A percentile compares a stretch with the other conserved stretches of the same genome.
Conservation (phyloP, 2,888 invertebrate species). For the Hemicrepidius hirtus region DNA sequence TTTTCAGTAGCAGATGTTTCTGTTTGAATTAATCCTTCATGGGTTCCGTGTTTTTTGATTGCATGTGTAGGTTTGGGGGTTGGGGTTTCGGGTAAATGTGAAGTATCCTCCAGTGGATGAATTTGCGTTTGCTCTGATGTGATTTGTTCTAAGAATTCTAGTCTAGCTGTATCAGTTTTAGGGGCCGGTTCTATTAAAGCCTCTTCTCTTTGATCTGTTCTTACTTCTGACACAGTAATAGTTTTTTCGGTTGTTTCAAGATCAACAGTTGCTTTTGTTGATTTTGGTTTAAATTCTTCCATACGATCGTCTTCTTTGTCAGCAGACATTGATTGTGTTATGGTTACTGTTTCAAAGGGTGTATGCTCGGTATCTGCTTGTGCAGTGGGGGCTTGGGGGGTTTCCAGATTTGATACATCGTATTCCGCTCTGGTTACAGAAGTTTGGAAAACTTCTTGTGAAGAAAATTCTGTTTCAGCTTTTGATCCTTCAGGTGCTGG, state of each 20-base stretch:
- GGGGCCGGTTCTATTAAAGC: constrained; percentile 61
- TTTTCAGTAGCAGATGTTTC: constrained; percentile 64
- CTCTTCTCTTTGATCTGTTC: constrained; percentile 66
- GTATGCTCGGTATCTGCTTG: constrained; percentile 64
- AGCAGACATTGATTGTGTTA: constrained; percentile 66
- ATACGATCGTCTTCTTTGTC: constrained; percentile 68
- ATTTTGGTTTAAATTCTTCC: constrained; percentile 57
- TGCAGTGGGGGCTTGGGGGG: constrained; percentile 58
- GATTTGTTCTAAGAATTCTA: constrained; percentile 55
- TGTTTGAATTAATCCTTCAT: constrained; percentile 63
- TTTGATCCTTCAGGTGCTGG: constrained; percentile 60
- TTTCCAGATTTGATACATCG: constrained; percentile 56
- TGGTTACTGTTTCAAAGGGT: constrained; percentile 62
- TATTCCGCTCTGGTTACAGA: constrained; percentile 61
- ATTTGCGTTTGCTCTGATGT: constrained; percentile 55
- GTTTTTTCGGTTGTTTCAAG: constrained; percentile 62
- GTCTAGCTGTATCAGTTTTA: constrained; percentile 61
- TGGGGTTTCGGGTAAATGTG: constrained; percentile 52
- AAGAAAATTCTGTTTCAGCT: constrained; percentile 62
- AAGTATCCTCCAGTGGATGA: constrained; percentile 43
- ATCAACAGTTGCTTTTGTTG: constrained; percentile 63
- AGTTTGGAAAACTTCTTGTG: constrained; percentile 65
- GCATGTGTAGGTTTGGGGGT: constrained; percentile 60
- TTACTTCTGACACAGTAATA: constrained; percentile 63
- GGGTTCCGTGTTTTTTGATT: constrained; percentile 60